phyloP scores from a whole-genome alignment of 1,140 invertebrate species.

The Lanistes nyassanus region DNA sequence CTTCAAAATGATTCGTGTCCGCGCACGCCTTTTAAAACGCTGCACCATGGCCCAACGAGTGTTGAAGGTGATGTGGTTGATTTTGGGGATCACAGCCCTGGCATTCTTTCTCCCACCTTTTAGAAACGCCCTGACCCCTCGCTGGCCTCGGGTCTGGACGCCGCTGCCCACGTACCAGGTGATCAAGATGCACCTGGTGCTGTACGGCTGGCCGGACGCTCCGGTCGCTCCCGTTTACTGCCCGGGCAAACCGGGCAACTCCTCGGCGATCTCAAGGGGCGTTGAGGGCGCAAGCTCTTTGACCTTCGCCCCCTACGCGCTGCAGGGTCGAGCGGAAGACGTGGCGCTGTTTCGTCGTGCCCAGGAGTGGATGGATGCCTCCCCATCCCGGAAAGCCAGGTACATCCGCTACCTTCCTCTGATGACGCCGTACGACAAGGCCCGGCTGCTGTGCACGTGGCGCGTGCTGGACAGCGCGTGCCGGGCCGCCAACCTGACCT shows the following conservation, averaged over 20 bases:
- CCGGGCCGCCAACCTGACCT: neutral
- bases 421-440: neutral
- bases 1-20: no score
- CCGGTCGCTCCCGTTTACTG: neutral
- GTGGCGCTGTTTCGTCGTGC: neutral
- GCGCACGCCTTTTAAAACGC: no score
- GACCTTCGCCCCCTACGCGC: neutral
- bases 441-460: neutral
- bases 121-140: neutral
- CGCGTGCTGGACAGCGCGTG: neutral
- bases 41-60: no score
- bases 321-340: neutral
- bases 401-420: neutral
- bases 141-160: neutral
- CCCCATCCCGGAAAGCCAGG: neutral
- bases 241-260: neutral
- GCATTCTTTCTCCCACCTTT: neutral
- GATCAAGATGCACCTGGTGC: neutral
- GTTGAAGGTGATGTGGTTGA: no score
- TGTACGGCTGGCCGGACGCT: neutral
- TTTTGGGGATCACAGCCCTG: neutral
- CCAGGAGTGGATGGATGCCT: neutral
- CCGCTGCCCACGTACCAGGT: neutral
- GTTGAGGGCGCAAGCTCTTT: neutral
- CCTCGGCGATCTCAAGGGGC: neutral